Conservation (phyloP, 2,113 vertebrate genomes). For the Anhinga rufa region DNA sequence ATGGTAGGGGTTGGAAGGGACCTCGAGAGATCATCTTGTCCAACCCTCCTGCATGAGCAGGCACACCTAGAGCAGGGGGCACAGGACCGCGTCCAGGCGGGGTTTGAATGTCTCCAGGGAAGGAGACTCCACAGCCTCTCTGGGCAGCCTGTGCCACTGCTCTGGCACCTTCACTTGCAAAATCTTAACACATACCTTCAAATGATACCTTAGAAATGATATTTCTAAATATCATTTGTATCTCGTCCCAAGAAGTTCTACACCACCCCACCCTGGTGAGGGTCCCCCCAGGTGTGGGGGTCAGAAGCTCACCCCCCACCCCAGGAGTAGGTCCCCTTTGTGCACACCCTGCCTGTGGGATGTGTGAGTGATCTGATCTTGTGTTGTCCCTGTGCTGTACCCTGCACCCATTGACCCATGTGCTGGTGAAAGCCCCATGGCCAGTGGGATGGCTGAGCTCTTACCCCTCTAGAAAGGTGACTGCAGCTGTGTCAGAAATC, state of each 20-base stretch:
- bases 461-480: not conserved
- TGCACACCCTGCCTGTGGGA: no score
- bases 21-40: no score
- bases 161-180: not conserved
- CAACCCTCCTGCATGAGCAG: no score
- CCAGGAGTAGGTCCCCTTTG: not conserved
- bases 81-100: no score
- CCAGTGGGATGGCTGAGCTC: accelerated
- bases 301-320: not conserved
- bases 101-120: no score
- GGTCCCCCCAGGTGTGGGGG: accelerated
- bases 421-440: not conserved
- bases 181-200: not conserved
- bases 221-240: not conserved
- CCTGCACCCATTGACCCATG: not conserved
- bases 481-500: not conserved
- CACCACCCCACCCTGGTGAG: accelerated
- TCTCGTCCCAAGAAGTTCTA: not conserved
- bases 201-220: no score
- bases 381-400: no score
- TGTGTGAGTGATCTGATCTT: not conserved
- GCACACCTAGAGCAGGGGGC: no score
- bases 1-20: no score
- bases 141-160: no score
- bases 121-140: no score